These are phyloP conservation scores for Galaxias olidus DNA, from an alignment of 2,797 vertebrate species.

Conservation along the genomic window DNA sequence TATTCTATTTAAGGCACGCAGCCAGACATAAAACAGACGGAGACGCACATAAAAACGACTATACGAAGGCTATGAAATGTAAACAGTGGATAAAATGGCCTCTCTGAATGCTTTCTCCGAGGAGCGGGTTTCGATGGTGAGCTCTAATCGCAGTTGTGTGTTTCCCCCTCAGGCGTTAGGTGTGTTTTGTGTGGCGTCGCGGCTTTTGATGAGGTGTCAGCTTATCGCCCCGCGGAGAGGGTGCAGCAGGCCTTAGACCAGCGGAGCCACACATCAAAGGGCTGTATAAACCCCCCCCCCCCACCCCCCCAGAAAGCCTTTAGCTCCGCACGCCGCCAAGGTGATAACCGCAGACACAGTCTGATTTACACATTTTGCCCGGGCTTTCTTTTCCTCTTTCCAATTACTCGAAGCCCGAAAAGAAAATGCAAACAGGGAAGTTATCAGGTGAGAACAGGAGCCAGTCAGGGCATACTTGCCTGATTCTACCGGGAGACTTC, in stretches of 20 bases:
- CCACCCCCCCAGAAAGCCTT: too few species aligned
- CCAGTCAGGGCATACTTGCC: conserved; percentile 37
- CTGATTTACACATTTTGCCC: conserved; percentile 43
- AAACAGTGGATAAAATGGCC: conserved; percentile 25
- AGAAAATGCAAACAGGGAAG: conserved; percentile 52
- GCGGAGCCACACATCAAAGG: conserved; percentile 58
- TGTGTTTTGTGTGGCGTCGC: conserved; percentile 43
- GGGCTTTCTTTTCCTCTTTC: conserved; percentile 44
- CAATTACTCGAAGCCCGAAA: conserved; percentile 49
- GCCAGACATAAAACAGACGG: conserved; percentile 19
- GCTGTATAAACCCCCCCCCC: conserved; percentile 44
- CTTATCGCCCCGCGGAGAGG: conserved; percentile 57
- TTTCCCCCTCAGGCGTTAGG: conserved; percentile 37
- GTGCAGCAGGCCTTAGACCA: conserved; percentile 40
- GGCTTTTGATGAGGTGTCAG: conserved; percentile 67
- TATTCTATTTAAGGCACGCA: conserved; percentile 12
- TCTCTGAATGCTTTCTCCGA: conserved; percentile 37
- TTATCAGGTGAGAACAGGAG: conserved; percentile 59
- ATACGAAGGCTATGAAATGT: conserved; percentile 22
- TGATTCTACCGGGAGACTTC: conserved; percentile 27
- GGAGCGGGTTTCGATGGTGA: conserved; percentile 44
- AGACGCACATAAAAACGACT: conserved; percentile 33
- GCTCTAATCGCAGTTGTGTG: conserved; percentile 36
- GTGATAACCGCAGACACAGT: conserved; percentile 54
- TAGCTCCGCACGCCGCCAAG: conserved; percentile 22